A percentile compares a stretch with the other conserved stretches of the same genome.
These are phyloP conservation scores for Hanleya hanleyi DNA, from an alignment of 2,888 invertebrate species.

Conservation along the genomic window DNA sequence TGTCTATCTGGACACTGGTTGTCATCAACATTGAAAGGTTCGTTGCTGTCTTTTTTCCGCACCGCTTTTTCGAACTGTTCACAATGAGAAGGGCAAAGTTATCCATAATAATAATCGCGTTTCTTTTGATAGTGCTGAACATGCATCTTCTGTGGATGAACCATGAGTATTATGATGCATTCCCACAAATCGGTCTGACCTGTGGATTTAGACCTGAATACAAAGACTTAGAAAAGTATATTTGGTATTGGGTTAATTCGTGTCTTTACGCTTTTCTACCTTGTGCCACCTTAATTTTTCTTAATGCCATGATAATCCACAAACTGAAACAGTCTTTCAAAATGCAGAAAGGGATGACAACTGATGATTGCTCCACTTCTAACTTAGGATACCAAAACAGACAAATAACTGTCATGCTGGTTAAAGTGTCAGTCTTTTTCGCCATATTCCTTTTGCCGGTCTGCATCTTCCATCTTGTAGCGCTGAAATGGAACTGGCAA, in stretches of 20 bases:
- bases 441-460: constrained; percentile 54
- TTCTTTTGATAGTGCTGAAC: not conserved
- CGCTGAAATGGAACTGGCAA: constrained; percentile 48
- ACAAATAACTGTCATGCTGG: constrained; percentile 59
- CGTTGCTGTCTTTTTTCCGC: not conserved
- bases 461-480: constrained; percentile 53
- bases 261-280: constrained; percentile 51
- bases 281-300: constrained; percentile 45
- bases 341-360: constrained; percentile 36
- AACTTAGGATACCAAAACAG: constrained; percentile 47
- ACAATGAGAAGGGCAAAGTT: not conserved
- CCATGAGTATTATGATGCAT: constrained; percentile 25
- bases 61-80: not conserved
- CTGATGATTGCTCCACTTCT: constrained; percentile 39
- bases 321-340: constrained; percentile 45
- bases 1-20: not conserved
- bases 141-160: constrained; percentile 8
- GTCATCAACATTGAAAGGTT: not conserved
- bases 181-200: not conserved
- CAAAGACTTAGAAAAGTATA: constrained; percentile 36
- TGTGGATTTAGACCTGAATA: constrained; percentile 38
- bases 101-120: not conserved
- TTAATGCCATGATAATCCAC: constrained; percentile 54
- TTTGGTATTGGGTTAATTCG: constrained; percentile 61
- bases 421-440: constrained; percentile 53